phyloP scores from a whole-genome alignment of 2,888 invertebrate species.

The Spatulosminthurus flaviceps region DNA sequence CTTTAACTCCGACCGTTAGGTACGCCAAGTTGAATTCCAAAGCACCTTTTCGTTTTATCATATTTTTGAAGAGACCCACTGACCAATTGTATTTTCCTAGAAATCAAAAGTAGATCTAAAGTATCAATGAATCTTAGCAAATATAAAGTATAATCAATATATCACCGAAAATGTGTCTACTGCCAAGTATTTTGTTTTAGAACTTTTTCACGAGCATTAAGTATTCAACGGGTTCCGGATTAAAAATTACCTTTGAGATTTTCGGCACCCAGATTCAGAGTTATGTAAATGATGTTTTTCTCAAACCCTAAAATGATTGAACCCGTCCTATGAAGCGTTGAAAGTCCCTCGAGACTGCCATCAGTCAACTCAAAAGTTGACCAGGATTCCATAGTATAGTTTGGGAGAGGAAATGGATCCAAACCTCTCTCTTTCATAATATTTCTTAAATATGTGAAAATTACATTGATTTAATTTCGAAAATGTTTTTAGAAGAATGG shows the following conservation, averaged over 20 bases:
- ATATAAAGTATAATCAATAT: no score
- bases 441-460: constrained; percentile 68
- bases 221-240: no score
- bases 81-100: constrained; percentile 59
- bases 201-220: no score
- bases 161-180: no score
- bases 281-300: constrained; percentile 75
- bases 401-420: constrained; percentile 79
- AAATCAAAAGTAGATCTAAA: no score
- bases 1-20: constrained; percentile 68
- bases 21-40: constrained; percentile 64
- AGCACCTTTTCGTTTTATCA: constrained; percentile 56
- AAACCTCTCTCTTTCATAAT: constrained; percentile 74
- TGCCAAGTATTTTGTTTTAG: no score
- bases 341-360: constrained; percentile 81
- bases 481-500: no score
- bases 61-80: constrained; percentile 70
- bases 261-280: constrained; percentile 82
- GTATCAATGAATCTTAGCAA: no score
- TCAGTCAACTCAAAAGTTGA: constrained; percentile 72
- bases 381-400: constrained; percentile 55
- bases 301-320: constrained; percentile 76
- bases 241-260: constrained; percentile 78
- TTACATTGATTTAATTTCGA: no score
- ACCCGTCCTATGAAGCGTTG: constrained; percentile 83